Evolutionary conservation across 2,888 invertebrate genomes (phyloP), one percentile per base, ranked within the genome.

Genomic region (Ennomos quercinarius): DNA sequence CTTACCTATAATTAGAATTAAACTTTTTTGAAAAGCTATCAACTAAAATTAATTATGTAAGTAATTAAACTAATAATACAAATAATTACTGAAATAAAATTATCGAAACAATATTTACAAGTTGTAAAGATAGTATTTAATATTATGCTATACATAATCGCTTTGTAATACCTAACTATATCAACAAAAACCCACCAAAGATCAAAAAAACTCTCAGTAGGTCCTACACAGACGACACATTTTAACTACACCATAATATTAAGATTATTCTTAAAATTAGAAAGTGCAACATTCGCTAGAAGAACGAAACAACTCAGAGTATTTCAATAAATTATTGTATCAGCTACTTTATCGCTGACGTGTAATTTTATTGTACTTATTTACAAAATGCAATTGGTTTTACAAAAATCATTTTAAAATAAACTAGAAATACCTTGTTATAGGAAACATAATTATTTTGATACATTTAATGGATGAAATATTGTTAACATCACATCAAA

Each of bases 61-160:
- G 17, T 80, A 80, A 76, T 82, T 80, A 77, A 90, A 89, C 84
- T 89, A 90, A 90, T 89, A 89, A 89, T 90, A 91, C 89, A 82
- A 27, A 27, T 54, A 62, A 52, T 88, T 83, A 86, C 78, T 79
- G 76, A 89, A 90, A 87, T 86, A 87, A 89, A 86, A 86, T 85
- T 85, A 88, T 76, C 73, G 76, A 90, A 91, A 90, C 90, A 89
- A 91, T 91, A 91, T 91, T 85, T 91, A 91, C 91, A 91, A 74
- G 84, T 83, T 83, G 86, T 79, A 84, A 82, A 81, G 81, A 83
- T 81, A 83, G 81, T 66, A 73, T 72, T n/a, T 74, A 76, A 68
- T 84, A 86, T 86, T 83, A 88, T 74, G 85, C 85, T 91, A 89
- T 87, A 88, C 85, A 89, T 89, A 65, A 58, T 67, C 88, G 85